These are phyloP conservation scores for Montipora foliosa DNA, from an alignment of 64 coral and sea anemone genomes.

Conservation along the genomic window DNA sequence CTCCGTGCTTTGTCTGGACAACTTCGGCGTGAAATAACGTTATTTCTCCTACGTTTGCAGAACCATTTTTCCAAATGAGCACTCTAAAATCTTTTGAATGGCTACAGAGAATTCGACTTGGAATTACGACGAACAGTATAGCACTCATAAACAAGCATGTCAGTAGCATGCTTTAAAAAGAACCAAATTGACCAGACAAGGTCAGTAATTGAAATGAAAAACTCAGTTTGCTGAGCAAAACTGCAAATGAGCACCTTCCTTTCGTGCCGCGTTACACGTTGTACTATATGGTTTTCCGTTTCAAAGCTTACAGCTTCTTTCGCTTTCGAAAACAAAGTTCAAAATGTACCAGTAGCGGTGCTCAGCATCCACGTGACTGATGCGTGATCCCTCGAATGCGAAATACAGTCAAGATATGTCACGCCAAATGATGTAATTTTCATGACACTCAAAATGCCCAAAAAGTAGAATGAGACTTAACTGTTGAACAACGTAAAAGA, in stretches of 20 bases:
- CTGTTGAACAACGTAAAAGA: no score
- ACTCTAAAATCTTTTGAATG: slow-evolving; percentile 13
- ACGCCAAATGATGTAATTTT: no score
- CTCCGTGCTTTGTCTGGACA: background rate
- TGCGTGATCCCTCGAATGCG: background rate
- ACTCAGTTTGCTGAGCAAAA: no score
- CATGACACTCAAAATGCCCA: no score
- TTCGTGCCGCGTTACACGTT: background rate
- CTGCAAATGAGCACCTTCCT: background rate
- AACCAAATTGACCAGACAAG: background rate
- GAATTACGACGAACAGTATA: background rate
- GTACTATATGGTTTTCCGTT: background rate
- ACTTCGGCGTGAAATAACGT: slow-evolving; percentile 6
- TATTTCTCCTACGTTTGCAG: background rate
- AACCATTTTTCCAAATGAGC: background rate
- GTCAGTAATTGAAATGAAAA: no score
- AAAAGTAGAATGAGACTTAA: no score
- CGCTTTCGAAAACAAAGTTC: background rate
- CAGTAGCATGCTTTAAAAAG: background rate
- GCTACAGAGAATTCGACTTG: background rate
- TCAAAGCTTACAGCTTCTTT: background rate
- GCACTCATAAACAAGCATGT: background rate
- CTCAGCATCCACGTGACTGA: background rate
- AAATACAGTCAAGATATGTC: no score
- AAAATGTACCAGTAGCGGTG: background rate